These are phyloP conservation scores for Melieria picta DNA, from an alignment of 2,888 invertebrate species.

Conservation along the genomic window DNA sequence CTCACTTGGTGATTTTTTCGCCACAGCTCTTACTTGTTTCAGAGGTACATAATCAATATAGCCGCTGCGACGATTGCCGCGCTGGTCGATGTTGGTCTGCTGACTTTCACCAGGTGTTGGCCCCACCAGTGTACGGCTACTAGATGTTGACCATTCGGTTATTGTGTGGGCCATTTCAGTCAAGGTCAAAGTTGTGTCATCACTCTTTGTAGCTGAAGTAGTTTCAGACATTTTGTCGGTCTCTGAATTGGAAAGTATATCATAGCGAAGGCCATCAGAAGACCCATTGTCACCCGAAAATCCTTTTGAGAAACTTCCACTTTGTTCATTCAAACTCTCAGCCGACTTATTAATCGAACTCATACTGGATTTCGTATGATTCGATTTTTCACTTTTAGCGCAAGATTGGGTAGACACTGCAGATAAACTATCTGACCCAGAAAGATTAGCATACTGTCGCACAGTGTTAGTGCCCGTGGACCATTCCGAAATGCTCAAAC, in stretches of 20 bases:
- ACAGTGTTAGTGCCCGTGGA: conserved; percentile 88
- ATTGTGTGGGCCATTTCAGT: conserved; percentile 81
- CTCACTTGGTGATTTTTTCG: conserved; percentile 58
- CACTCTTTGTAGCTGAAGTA: conserved; percentile 80
- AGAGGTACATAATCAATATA: conserved; percentile 61
- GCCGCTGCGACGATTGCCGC: conserved; percentile 48
- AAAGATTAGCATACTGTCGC: conserved; percentile 80
- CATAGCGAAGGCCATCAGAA: conserved; percentile 68
- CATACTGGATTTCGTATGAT: conserved; percentile 69
- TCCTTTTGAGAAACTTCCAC: conserved; percentile 63
- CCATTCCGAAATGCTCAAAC: conserved; percentile 87
- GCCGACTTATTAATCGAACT: conserved; percentile 72
- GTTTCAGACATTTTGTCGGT: conserved; percentile 71
- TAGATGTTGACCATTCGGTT: conserved; percentile 86
- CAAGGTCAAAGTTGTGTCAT: conserved; percentile 78
- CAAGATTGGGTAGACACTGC: conserved; percentile 71
- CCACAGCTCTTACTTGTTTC: conserved; percentile 56
- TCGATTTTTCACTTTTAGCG: conserved; percentile 72
- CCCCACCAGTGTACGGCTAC: conserved; percentile 78
- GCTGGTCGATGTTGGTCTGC: conserved; percentile 42
- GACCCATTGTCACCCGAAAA: conserved; percentile 65
- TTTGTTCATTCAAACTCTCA: conserved; percentile 66
- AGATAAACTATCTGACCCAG: conserved; percentile 74
- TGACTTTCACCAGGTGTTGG: conserved; percentile 66
- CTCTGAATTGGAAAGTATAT: conserved; percentile 73